A percentile compares a stretch with the other conserved stretches of the same genome.
Conservation (phyloP, 1,140 invertebrate genomes). For the Cyclina sinensis region DNA sequence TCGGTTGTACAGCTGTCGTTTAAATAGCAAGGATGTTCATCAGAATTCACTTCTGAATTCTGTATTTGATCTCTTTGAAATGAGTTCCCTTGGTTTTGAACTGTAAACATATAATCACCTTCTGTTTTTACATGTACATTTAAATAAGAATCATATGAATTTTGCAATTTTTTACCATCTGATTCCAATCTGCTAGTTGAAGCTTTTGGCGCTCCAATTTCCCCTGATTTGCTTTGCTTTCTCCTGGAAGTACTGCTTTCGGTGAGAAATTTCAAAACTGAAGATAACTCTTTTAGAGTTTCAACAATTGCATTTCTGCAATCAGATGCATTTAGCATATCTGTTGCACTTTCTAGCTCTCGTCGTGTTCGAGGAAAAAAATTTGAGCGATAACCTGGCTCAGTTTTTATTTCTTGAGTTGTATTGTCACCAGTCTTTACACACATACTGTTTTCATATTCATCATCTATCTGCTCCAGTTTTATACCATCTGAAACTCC, state of each 20-base stretch:
- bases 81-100: background rate
- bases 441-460: background rate
- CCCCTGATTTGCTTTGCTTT: background rate
- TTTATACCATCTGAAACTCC: background rate
- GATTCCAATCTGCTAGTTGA: background rate
- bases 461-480: background rate
- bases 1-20: background rate
- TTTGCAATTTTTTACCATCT: no score
- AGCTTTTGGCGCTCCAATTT: background rate
- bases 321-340: background rate
- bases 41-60: background rate
- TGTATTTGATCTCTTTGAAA: background rate
- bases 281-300: constrained; percentile 12
- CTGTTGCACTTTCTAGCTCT: background rate
- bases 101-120: background rate
- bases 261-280: constrained; percentile 21
- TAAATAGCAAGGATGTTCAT: background rate
- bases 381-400: background rate
- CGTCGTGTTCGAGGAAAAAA: background rate
- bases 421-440: no score
- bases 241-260: background rate
- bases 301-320: constrained; percentile 18
- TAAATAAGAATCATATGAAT: no score
- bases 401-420: background rate
- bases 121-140: background rate